phyloP scores from a whole-genome alignment of 2,797 vertebrate species.

The Anomalospiza imberbis region DNA sequence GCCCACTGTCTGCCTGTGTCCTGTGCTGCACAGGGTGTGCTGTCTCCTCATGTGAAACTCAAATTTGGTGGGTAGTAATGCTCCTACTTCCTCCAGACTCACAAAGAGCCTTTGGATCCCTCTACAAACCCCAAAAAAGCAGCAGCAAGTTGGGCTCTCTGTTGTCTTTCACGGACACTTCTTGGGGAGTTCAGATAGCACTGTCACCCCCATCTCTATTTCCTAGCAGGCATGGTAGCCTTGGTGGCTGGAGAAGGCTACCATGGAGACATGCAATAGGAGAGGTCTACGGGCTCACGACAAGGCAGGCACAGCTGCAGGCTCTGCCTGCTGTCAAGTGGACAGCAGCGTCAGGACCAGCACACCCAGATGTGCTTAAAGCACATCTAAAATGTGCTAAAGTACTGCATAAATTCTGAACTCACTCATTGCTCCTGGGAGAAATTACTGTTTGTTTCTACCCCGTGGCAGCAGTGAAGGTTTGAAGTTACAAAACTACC shows the following conservation, averaged over 20 bases:
- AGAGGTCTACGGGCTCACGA: neutral
- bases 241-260: neutral
- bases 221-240: neutral
- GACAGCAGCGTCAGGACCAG: neutral
- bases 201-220: neutral
- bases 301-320: neutral
- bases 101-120: neutral
- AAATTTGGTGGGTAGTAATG: too few species aligned
- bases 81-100: neutral
- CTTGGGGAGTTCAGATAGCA: neutral
- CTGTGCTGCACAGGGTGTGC: rapidly evolving
- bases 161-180: neutral
- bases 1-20: neutral
- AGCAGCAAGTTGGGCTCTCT: neutral
- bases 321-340: neutral
- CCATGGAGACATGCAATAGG: too few species aligned
- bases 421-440: neutral
- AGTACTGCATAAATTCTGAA: neutral
- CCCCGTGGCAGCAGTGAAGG: constrained; percentile 8
- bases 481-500: constrained; percentile 13
- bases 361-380: neutral
- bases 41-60: neutral
- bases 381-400: neutral
- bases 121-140: neutral
- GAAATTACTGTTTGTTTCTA: neutral